Evolutionary conservation across 2,888 invertebrate species (phyloP), one percentile per base, ranked within the genome.

Genomic region (Uloborus plumipes): DNA sequence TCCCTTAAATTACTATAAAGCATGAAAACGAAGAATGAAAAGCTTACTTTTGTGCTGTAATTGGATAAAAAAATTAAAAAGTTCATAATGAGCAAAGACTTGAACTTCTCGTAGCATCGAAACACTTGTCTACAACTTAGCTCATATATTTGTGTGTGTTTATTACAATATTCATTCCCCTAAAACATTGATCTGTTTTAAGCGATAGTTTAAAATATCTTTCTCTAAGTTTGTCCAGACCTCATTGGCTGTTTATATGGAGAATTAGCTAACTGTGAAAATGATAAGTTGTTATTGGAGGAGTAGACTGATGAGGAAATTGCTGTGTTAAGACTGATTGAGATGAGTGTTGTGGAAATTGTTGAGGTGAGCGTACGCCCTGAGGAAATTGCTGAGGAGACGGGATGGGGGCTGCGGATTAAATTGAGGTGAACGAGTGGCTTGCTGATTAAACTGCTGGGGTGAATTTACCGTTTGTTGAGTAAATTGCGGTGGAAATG

Each of bases 191-290:
- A n/a, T n/a, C n/a, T n/a, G n/a, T n/a, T n/a, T n/a, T n/a, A n/a
- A n/a, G n/a, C n/a, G n/a, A n/a, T n/a, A n/a, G n/a, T n/a, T n/a
- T n/a, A n/a, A n/a, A n/a, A n/a, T n/a, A n/a, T n/a, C n/a, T n/a
- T n/a, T n/a, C n/a, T n/a, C n/a, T n/a, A n/a, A 1, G 70, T 71
- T 22, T 81, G 81, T 2, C 71, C 71, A 59, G 81, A 49, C 16
- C 49, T 26, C 14, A 71, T 18, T 66, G 75, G 81, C 22, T 75
- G 81, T 20, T 75, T 70, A 53, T 49, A 82, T 20, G 70, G 74
- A 22, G 47, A 26, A 39, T 16, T 26, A 18, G 69, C 16, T 26
- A 51, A 51, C 4, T 66, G 66, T 16, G 66, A 18, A 64, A 47
- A 64, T 18, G 39, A 49, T 39, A 18, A 18, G 39, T 64, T 31